Evolutionary conservation across 2,888 invertebrate species (phyloP).

Genomic region (Glaucopsyche alexis): DNA sequence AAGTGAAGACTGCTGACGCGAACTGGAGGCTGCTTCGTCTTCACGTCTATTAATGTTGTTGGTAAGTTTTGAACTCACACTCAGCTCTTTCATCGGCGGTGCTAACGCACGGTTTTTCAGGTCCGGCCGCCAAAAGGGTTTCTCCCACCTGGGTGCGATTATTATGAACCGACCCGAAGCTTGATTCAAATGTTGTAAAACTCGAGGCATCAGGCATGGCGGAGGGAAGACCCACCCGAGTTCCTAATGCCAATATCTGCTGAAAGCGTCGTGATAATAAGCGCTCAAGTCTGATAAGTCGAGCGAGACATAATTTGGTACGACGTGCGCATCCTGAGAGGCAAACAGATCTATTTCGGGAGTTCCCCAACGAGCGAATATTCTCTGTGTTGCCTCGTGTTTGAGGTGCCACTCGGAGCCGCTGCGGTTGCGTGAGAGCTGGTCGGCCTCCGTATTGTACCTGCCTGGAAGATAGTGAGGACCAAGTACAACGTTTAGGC

Average conservation of each 20-base stretch:
- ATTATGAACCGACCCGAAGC: constrained; percentile 32
- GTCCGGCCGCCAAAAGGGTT: constrained; percentile 22
- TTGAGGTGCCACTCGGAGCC: constrained; percentile 40
- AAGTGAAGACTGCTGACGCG: constrained; percentile 32
- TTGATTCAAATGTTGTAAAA: constrained; percentile 31
- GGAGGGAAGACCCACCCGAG: constrained; percentile 38
- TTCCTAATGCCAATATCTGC: constrained; percentile 32
- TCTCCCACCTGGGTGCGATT: constrained; percentile 35
- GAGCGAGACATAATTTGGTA: constrained; percentile 37
- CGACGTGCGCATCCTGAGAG: constrained; percentile 37
- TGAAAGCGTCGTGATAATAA: constrained; percentile 40
- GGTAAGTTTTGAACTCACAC: not conserved
- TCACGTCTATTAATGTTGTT: constrained; percentile 1
- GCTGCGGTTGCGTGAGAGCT: not conserved
- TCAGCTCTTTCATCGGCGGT: not conserved
- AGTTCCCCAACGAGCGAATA: constrained; percentile 38
- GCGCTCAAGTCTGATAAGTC: constrained; percentile 39
- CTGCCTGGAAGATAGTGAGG: not conserved
- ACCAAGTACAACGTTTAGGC: not conserved
- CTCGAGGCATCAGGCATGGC: constrained; percentile 29
- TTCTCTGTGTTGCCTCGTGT: constrained; percentile 30
- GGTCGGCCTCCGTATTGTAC: not conserved
- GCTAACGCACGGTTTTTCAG: not conserved
- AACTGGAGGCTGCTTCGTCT: constrained; percentile 29
- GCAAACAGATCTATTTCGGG: constrained; percentile 42